Evolutionary conservation across 2,888 invertebrate species (phyloP), one percentile per base, ranked within the genome.

Genomic region (Eupithecia tripunctaria): DNA sequence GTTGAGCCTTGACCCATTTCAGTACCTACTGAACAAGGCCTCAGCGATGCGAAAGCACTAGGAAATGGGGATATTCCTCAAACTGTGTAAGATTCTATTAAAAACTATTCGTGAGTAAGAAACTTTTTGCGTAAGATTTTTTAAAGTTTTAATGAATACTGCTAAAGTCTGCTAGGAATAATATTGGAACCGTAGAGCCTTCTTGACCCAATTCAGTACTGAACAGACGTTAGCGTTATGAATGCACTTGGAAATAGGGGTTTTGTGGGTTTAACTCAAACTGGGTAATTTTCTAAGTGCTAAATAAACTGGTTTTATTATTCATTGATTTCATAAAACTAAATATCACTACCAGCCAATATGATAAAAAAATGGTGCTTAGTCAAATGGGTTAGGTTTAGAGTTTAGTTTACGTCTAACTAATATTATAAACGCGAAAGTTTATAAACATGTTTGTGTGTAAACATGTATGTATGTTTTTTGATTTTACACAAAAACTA

Each of bases 161-260:
- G 47, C n/a, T 47, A n/a, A 47, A 47, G 51, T 51, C 21, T 51
- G 47, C n/a, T n/a, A 1, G 51, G 15, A 59, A 15, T 1, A 56
- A 56, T 27, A 10, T 21, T 51, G 8, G 59, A 15, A 27, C 27
- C 15, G 27, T 43, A 43, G 43, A 27, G 27, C 15, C 27, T 59
- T 59, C 71, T 74, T 74, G 74, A 69, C 71, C 71, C 36, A 69
- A 41, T 71, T 74, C 63, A 68, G 68, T 18, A n/a, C 51, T 47
- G 38, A 66, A 65, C 71, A 66, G 62, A 65, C 62, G 36, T 59
- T 51, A 66, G 63, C 41, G n/a, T 29, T 51, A 41, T 27, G 51
- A 63, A 70, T 71, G 66, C 65, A 72, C 47, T 62, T 6, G 47
- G 41, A 18, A 32, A 32, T 56, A 41, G 29, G 10, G 56, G 25